These are phyloP conservation scores for Coregonus sp. DNA, from an alignment of 2,797 vertebrate species.

Conservation along the genomic window DNA sequence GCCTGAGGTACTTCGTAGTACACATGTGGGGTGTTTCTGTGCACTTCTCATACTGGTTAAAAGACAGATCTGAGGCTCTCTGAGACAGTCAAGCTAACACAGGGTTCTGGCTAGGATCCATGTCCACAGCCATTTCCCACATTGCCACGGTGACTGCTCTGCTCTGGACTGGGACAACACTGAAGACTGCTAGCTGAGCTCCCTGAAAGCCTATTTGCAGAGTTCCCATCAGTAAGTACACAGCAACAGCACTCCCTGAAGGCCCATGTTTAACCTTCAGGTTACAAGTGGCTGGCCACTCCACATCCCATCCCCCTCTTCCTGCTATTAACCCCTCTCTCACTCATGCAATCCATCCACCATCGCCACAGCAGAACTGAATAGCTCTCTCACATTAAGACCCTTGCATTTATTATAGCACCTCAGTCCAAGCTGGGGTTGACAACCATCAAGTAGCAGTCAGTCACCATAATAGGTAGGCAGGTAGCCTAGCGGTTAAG, in stretches of 20 bases:
- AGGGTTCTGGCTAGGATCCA: constrained; percentile 68
- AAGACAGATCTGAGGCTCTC: constrained; percentile 39
- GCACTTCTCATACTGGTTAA: constrained; percentile 32
- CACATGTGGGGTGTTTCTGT: constrained; percentile 20
- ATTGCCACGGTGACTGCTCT: constrained; percentile 50
- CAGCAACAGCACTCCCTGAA: constrained; percentile 74
- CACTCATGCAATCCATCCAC: constrained; percentile 1
- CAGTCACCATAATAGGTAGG: too few species aligned
- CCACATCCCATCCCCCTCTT: constrained; percentile 26
- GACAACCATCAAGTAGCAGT: not conserved
- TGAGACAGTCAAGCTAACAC: constrained; percentile 47
- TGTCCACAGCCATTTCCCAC: constrained; percentile 71
- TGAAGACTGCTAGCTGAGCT: constrained; percentile 71
- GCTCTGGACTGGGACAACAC: constrained; percentile 69
- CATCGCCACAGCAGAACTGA: not conserved
- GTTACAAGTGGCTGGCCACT: constrained; percentile 68
- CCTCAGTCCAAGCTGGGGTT: not conserved
- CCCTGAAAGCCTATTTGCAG: constrained; percentile 73
- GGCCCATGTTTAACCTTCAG: constrained; percentile 72
- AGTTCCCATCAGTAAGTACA: constrained; percentile 78
- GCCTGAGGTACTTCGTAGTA: not conserved
- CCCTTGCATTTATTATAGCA: not conserved
- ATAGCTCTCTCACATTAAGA: too few species aligned
- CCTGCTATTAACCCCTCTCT: constrained; percentile 63
- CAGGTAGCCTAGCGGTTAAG: too few species aligned